Evolutionary conservation across 2,113 vertebrate genomes (phyloP), one percentile per base, ranked within the genome.

Genomic region (Brachyhypopomus gauderio): DNA sequence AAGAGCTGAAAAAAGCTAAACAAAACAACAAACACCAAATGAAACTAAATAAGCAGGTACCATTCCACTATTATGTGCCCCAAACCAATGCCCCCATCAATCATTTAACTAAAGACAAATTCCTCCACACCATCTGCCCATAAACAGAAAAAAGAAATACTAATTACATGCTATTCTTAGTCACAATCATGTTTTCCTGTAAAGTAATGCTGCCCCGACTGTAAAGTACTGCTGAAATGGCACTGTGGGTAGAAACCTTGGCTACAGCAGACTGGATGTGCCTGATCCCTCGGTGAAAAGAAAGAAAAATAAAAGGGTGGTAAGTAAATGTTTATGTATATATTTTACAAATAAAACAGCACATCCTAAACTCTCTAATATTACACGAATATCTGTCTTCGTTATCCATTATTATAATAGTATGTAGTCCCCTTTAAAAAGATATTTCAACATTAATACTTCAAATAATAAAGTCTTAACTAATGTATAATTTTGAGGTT

Each of bases 81-180:
- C 25, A 70, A 70, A 55, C 0, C 56, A 70, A 20, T 69, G 19
- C 60, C 62, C 72, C 62, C 1, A 27, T 38, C 56, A 41, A 76
- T 0, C 5, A 14, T 76, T 12, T 81, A 16, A 20, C 60, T 6
- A 52, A 77, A 70, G 0, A 56, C 20, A 23, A 14, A 22, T 52
- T 36, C 25, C 63, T 41, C 45, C 58, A 22, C 58, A 77, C 75
- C 64, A 77, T 77, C 81, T 72, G 75, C 38, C 77, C 56, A 25
- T 56, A 71, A 34, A 62, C 12, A 63, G 14, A 55, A 3, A 23
- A 69, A 36, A 77, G 23, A 67, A 82, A 58, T 52, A 20, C 38
- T 52, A 30, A 77, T 70, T 77, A 77, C 70, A 82, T 71, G 80
- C 64, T 41, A 58, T 70, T 78, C 67, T 70, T 38, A 22, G 52